These are phyloP conservation scores for Carassius carassius DNA, from an alignment of 2,113 vertebrate genomes.

Conservation along the genomic window DNA sequence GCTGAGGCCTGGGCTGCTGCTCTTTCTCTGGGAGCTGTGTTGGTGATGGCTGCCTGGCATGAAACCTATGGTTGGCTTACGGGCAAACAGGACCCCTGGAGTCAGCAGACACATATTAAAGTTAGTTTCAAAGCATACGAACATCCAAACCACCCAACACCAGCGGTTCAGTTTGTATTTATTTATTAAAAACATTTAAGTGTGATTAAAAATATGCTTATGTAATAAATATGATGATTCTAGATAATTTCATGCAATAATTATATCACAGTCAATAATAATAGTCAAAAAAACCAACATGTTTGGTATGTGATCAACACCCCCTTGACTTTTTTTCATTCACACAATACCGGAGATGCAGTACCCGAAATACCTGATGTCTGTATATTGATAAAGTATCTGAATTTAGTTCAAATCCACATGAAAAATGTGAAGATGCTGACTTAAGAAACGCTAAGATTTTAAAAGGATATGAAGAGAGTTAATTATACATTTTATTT, in stretches of 20 bases:
- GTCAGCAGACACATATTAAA: slow-evolving; percentile 3
- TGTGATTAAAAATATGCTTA: background rate
- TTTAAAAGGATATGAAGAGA: too few relatives aligned
- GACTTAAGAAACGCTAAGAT: too few relatives aligned
- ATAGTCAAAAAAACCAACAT: background rate
- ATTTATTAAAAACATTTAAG: background rate
- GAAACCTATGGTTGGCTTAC: slow-evolving; percentile 73
- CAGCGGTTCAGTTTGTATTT: background rate
- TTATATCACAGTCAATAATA: too few relatives aligned
- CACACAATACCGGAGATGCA: background rate
- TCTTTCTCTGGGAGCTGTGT: slow-evolving; percentile 72
- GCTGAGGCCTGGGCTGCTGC: slow-evolving; percentile 70
- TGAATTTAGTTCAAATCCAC: background rate
- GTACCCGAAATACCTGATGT: background rate
- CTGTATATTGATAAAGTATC: background rate
- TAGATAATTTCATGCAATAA: background rate
- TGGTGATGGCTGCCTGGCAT: slow-evolving; percentile 61
- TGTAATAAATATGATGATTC: background rate
- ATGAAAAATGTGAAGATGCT: too few relatives aligned
- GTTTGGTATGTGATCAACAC: background rate
- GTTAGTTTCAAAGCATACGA: background rate
- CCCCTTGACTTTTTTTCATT: background rate
- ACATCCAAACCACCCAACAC: background rate
- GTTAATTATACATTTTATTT: background rate
- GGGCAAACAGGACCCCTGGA: slow-evolving; percentile 85